phyloP scores from a whole-genome alignment of 2,888 invertebrate genomes.

The Drosophila dives region DNA sequence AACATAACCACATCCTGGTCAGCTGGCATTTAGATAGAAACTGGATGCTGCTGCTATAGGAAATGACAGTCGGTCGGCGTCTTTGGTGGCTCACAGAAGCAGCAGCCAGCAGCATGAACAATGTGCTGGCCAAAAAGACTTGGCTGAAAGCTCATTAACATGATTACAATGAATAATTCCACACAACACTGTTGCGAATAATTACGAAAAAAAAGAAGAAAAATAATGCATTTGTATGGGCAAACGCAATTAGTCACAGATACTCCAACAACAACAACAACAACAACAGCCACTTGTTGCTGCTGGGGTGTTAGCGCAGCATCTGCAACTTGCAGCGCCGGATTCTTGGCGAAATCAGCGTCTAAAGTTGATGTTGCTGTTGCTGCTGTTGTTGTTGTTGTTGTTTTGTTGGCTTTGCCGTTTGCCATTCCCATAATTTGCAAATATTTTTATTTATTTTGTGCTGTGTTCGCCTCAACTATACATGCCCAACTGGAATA shows the following conservation, averaged over 20 bases:
- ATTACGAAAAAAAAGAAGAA: conserved; percentile 62
- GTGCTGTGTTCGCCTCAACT: conserved; percentile 34
- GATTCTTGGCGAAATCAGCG: conserved; percentile 64
- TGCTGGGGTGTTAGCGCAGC: conserved; percentile 39
- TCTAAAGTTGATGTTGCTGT: conserved; percentile 13
- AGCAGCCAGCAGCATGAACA: conserved; percentile 22
- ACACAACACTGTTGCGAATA: conserved; percentile 61
- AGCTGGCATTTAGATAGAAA: conserved; percentile 60
- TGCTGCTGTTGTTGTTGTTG: neutral
- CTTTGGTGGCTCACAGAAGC: conserved; percentile 39
- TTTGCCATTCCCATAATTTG: conserved; percentile 81
- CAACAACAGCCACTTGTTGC: conserved; percentile 11
- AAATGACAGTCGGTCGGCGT: conserved; percentile 44
- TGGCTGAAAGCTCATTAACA: conserved; percentile 69
- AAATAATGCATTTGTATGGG: conserved; percentile 69
- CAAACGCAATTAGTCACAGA: conserved; percentile 77
- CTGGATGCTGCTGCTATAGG: conserved; percentile 46
- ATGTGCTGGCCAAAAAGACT: conserved; percentile 28
- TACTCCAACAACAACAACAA: conserved; percentile 40
- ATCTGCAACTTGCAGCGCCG: conserved; percentile 57
- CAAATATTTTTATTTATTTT: conserved; percentile 69
- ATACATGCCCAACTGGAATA: conserved; percentile 27
- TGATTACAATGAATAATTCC: conserved; percentile 73
- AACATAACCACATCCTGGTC: conserved; percentile 60
- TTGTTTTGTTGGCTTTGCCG: conserved; percentile 9